A percentile compares a stretch with the other conserved stretches of the same genome.
Conservation (phyloP, 1,140 invertebrate genomes). For the Maconellicoccus hirsutus region DNA sequence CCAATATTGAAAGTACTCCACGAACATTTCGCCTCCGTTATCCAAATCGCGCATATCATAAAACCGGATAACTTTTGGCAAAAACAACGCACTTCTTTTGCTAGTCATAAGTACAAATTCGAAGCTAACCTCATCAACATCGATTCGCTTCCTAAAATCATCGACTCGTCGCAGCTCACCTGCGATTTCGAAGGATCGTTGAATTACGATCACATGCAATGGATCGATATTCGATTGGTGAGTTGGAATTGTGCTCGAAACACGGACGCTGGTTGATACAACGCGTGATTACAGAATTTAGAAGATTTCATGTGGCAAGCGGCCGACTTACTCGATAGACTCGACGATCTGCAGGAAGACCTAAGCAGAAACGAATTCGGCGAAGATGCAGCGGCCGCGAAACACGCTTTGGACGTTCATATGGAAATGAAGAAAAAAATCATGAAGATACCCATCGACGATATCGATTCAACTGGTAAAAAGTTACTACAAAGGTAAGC, state of each 20-base stretch:
- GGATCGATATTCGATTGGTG: slow-evolving; percentile 84
- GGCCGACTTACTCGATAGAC: slow-evolving; percentile 74
- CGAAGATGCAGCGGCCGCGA: slow-evolving; percentile 79
- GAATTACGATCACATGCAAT: slow-evolving; percentile 89
- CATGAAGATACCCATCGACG: slow-evolving; percentile 82
- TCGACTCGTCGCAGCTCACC: slow-evolving; percentile 84
- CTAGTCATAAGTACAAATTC: slow-evolving; percentile 97
- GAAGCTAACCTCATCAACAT: slow-evolving; percentile 93
- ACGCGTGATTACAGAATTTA: slow-evolving; percentile 60
- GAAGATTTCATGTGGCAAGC: slow-evolving; percentile 95
- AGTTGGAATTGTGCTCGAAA: slow-evolving; percentile 31
- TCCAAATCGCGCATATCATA: slow-evolving; percentile 87
- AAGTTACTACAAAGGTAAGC: slow-evolving; percentile 52
- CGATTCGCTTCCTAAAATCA: slow-evolving; percentile 80
- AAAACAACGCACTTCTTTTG: slow-evolving; percentile 91
- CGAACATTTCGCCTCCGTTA: slow-evolving; percentile 79
- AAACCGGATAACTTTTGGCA: slow-evolving; percentile 99
- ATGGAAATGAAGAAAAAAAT: slow-evolving; percentile 90
- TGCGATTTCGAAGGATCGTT: slow-evolving; percentile 85
- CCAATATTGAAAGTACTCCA: slow-evolving; percentile 93
- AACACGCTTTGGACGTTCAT: slow-evolving; percentile 82
- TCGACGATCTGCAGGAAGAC: slow-evolving; percentile 85
- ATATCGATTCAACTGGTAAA: slow-evolving; percentile 67
- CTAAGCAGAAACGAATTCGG: slow-evolving; percentile 80
- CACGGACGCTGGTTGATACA: too few relatives aligned